Evolutionary conservation across 1,140 invertebrate genomes (phyloP).

Genomic region (Sminthurides bifidus): DNA sequence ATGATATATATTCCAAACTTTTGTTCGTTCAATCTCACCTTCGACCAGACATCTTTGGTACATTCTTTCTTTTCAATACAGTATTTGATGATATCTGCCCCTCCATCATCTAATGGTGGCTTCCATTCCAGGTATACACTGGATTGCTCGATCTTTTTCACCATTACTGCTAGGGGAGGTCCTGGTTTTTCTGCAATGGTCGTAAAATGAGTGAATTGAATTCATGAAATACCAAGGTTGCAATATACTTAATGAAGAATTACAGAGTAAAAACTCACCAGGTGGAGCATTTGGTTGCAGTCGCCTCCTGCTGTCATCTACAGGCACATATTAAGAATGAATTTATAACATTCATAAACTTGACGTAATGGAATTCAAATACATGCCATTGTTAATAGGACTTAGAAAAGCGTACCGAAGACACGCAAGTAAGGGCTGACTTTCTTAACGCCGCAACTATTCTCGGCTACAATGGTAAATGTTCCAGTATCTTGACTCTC

Average conservation of each 20-base stretch:
- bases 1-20: no score
- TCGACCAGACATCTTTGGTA: slow-evolving; percentile 54
- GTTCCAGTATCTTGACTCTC: slow-evolving; percentile 49
- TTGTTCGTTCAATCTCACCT: slow-evolving; percentile 34
- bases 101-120: slow-evolving; percentile 66
- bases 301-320: slow-evolving; percentile 22
- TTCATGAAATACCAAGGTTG: background rate
- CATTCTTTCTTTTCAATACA: slow-evolving; percentile 66
- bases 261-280: slow-evolving; percentile 6
- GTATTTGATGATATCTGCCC: slow-evolving; percentile 63
- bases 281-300: slow-evolving; percentile 34
- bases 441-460: slow-evolving; percentile 54
- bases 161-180: slow-evolving; percentile 59
- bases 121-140: slow-evolving; percentile 66
- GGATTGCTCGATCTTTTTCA: slow-evolving; percentile 59
- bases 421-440: slow-evolving; percentile 62
- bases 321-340: background rate
- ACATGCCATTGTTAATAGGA: background rate
- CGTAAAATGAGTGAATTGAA: background rate
- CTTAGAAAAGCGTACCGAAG: slow-evolving; percentile 47
- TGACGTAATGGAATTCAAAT: background rate
- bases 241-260: background rate
- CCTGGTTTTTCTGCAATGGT: slow-evolving; percentile 61
- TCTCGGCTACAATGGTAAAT: slow-evolving; percentile 48
- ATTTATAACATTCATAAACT: background rate